Evolutionary conservation across 2,888 invertebrate species (phyloP), one percentile per base, ranked within the genome.

Genomic region (Cantharis lateralis): DNA sequence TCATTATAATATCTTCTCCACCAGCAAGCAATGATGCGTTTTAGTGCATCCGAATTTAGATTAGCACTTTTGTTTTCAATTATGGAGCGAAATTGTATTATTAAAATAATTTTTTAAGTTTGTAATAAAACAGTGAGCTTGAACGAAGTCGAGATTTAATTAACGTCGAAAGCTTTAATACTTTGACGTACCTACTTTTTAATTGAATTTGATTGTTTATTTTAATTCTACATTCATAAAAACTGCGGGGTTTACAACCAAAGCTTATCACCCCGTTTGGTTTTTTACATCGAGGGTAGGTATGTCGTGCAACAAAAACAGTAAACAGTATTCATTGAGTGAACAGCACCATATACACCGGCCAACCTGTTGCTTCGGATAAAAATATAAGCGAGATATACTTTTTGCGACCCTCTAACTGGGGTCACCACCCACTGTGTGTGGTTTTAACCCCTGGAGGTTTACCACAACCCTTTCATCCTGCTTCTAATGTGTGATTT

Each of bases 391-490:
- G 76, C 78, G 78, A 76, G 78, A 78, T 78, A 78, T 78, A 78
- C 78, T 78, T 78, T 78, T 78, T 78, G 78, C 78, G 78, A 78
- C 78, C 76, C 76, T 78, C 74, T 72, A 81, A 78, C 80, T 79
- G 80, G 79, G 78, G 79, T 81, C 80, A 80, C 80, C 79, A 81
- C 81, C 82, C 82, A 82, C 82, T 82, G 80, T 78, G 80, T 78
- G 79, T 81, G 81, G 82, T 82, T 82, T 81, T 74, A 81, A 81
- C 83, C 82, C 82, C 82, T 72, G 75, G 78, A 80, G 80, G 80
- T 78, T 80, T 76, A 81, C 83, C 83, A 81, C 83, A 83, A 82
- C 82, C 82, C 82, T 82, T 82, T 82, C 81, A 75, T 82, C 79
- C 82, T 76, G 78, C 79, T 78, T 78, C 81, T 82, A 79, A 81